Percentiles rank a stretch among this genome's conserved stretches.
Evolutionary conservation across 2,113 vertebrate species (phyloP).

Genomic region (Hypocryptadius cinnamomeus): DNA sequence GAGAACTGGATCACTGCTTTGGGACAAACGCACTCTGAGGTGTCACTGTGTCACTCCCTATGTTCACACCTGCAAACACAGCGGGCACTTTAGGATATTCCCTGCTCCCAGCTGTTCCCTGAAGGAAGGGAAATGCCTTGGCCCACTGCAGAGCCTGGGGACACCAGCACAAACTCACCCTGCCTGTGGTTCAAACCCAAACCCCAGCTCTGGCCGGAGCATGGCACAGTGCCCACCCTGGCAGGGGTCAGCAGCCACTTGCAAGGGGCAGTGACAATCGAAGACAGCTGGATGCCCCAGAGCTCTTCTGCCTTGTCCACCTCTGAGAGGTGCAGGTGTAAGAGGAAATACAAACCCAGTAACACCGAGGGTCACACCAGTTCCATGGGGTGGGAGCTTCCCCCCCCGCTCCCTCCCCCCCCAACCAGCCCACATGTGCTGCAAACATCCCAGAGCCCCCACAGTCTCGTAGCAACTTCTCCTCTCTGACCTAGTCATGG

Average conservation of each 20-base stretch:
- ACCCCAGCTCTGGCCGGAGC: not conserved
- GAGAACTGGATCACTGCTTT: not conserved
- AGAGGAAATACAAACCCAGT: not conserved
- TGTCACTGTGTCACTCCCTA: not conserved
- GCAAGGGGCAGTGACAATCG: not conserved
- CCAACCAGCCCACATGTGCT: not conserved
- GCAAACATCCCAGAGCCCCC: not conserved
- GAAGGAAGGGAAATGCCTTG: not conserved
- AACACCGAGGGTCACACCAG: not conserved
- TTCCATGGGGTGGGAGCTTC: accelerated
- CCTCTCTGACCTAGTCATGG: not conserved
- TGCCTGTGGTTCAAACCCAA: not conserved
- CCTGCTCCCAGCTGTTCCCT: not conserved
- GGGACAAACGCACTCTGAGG: not conserved
- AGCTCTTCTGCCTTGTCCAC: not conserved
- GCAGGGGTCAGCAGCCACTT: not conserved
- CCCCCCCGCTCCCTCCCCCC: not conserved
- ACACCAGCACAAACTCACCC: not conserved
- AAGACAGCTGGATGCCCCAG: not conserved
- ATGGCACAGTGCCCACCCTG: not conserved
- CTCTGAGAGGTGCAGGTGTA: no score
- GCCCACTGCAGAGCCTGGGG: not conserved
- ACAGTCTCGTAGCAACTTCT: not conserved
- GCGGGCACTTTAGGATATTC: not conserved
- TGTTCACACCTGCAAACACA: not conserved